These are phyloP conservation scores for Aplidium turbinatum DNA, from an alignment of 23 tunicate species.

Conservation along the genomic window DNA sequence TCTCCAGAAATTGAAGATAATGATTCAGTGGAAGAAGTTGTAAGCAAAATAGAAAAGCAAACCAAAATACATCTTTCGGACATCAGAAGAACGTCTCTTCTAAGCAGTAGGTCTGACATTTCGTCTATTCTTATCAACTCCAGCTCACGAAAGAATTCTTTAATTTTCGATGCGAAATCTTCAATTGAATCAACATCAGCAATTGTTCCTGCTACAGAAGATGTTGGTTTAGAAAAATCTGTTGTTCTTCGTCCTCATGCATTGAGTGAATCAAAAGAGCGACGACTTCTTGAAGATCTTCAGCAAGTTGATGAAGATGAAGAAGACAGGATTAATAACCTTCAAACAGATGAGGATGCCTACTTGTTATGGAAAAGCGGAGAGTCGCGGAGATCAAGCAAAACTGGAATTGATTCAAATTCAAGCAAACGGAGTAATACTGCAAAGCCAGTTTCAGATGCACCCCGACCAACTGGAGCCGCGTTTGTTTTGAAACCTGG, in stretches of 20 bases:
- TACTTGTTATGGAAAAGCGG: conserved; percentile 25
- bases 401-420: neutral
- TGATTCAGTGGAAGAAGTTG: too few species aligned
- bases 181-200: too few species aligned
- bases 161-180: too few species aligned
- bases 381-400: conserved; percentile 1
- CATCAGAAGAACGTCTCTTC: too few species aligned
- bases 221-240: neutral
- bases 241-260: neutral
- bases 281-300: conserved; percentile 36
- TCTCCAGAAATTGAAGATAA: conserved; percentile 14
- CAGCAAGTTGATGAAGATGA: conserved; percentile 56
- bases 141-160: too few species aligned
- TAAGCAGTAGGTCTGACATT: too few species aligned
- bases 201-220: too few species aligned
- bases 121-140: too few species aligned
- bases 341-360: conserved; percentile 32
- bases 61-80: too few species aligned
- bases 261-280: conserved; percentile 32
- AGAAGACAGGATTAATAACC: neutral
- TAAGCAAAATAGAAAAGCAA: too few species aligned
- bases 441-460: neutral
- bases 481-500: too few species aligned
- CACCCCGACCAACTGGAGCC: too few species aligned
- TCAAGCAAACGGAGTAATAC: neutral